phyloP scores from a whole-genome alignment of 1,140 invertebrate species.

The Choristoneura fumiferana region DNA sequence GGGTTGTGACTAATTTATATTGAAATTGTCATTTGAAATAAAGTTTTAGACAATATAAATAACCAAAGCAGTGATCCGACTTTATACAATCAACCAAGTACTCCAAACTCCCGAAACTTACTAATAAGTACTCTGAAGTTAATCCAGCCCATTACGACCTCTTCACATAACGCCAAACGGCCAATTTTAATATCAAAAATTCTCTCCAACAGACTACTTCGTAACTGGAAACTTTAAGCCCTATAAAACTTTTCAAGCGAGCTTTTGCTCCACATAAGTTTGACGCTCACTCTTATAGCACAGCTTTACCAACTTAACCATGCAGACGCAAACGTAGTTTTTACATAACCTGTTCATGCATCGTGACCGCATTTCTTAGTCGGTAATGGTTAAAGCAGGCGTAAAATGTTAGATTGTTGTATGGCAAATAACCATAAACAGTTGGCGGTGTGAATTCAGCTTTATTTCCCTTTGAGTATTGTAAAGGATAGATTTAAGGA shows the following conservation, averaged over 20 bases:
- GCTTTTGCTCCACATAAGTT: conserved; percentile 18
- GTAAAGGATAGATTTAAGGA: conserved; percentile 7
- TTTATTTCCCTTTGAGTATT: conserved; percentile 12
- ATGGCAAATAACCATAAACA: conserved; percentile 15
- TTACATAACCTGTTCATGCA: background rate
- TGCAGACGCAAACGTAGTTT: background rate
- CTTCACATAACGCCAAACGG: no score
- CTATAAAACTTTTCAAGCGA: conserved; percentile 18
- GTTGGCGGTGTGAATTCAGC: background rate
- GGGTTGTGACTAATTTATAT: no score
- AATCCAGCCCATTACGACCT: no score
- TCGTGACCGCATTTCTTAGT: background rate
- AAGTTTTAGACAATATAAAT: no score
- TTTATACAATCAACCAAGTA: no score
- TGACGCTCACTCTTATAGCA: conserved; percentile 8
- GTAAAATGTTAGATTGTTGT: conserved; percentile 14
- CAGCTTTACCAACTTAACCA: background rate
- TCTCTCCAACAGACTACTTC: background rate
- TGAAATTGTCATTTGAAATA: no score
- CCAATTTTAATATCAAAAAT: conserved; percentile 15
- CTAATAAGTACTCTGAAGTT: no score
- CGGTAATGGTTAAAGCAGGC: background rate
- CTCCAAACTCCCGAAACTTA: no score
- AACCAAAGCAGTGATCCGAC: no score
- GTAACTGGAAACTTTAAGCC: conserved; percentile 7